Evolutionary conservation across 2,888 invertebrate genomes (phyloP).

Genomic region (Tubulanus polymorphus): DNA sequence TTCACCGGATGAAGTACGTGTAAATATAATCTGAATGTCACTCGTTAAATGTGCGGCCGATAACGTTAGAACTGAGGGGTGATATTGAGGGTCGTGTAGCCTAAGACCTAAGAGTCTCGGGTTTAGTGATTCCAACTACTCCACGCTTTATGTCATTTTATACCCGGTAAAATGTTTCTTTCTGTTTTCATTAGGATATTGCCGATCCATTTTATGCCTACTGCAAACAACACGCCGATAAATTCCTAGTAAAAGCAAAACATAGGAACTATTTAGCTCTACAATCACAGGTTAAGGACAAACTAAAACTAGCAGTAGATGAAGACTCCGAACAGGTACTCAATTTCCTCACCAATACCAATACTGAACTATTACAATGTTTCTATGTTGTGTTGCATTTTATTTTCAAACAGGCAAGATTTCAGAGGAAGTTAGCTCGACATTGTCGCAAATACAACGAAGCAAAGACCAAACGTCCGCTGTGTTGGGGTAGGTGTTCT

Average conservation of each 20-base stretch:
- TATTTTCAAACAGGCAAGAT: constrained; percentile 36
- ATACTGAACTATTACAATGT: no score
- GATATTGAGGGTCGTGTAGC: no score
- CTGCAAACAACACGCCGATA: constrained; percentile 92
- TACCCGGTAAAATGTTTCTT: no score
- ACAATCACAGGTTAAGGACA: constrained; percentile 72
- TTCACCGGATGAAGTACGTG: constrained; percentile 56
- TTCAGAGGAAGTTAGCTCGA: constrained; percentile 58
- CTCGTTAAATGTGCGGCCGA: neutral
- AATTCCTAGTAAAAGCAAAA: constrained; percentile 66
- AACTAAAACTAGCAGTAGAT: constrained; percentile 28
- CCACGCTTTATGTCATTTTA: no score
- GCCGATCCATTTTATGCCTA: constrained; percentile 97
- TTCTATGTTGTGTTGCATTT: neutral
- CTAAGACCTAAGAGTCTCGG: no score
- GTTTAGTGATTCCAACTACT: no score
- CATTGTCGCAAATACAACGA: constrained; percentile 76
- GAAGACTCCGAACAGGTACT: constrained; percentile 46
- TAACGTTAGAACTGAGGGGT: no score
- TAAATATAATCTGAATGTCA: constrained; percentile 12
- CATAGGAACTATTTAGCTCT: constrained; percentile 75
- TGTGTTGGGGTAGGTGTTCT: constrained; percentile 72
- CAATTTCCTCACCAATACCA: neutral
- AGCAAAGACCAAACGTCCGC: constrained; percentile 43
- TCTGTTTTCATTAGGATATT: constrained; percentile 40